Evolutionary conservation across 2,888 invertebrate genomes (phyloP).

Genomic region (Stenolophus ochropezus): DNA sequence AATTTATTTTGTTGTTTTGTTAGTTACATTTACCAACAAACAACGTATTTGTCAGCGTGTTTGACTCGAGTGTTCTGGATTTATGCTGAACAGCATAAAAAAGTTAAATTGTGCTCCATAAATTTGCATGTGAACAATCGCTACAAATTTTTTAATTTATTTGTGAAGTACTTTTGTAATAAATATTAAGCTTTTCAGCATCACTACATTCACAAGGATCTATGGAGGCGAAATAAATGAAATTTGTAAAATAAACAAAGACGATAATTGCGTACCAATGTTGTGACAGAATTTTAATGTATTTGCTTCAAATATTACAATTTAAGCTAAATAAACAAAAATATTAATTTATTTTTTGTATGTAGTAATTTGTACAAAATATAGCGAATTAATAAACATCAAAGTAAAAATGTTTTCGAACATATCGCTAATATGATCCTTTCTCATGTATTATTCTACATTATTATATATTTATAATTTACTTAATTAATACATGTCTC

Average conservation of each 20-base stretch:
- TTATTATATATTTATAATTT: too few species aligned
- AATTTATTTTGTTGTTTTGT: constrained; percentile 46
- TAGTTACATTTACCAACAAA: constrained; percentile 47
- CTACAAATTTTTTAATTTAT: constrained; percentile 33
- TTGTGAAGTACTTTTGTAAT: constrained; percentile 20
- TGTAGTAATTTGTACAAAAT: neutral
- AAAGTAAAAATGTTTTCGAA: neutral
- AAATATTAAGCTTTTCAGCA: constrained; percentile 25
- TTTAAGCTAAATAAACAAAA: neutral
- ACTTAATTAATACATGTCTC: too few species aligned
- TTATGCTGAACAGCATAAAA: constrained; percentile 42
- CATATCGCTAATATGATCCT: too few species aligned
- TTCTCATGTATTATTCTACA: too few species aligned
- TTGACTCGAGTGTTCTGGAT: constrained; percentile 45
- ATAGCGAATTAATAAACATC: neutral
- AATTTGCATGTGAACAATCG: constrained; percentile 32
- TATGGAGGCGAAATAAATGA: neutral
- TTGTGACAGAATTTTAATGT: neutral
- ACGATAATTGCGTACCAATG: neutral
- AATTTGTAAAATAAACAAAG: neutral
- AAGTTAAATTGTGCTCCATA: constrained; percentile 48
- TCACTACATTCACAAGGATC: neutral
- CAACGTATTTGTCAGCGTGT: constrained; percentile 46
- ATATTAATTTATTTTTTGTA: neutral
- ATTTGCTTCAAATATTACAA: neutral